These are phyloP conservation scores for Stylophora pistillata DNA, from an alignment of 64 coral and sea anemone species.

Conservation along the genomic window DNA sequence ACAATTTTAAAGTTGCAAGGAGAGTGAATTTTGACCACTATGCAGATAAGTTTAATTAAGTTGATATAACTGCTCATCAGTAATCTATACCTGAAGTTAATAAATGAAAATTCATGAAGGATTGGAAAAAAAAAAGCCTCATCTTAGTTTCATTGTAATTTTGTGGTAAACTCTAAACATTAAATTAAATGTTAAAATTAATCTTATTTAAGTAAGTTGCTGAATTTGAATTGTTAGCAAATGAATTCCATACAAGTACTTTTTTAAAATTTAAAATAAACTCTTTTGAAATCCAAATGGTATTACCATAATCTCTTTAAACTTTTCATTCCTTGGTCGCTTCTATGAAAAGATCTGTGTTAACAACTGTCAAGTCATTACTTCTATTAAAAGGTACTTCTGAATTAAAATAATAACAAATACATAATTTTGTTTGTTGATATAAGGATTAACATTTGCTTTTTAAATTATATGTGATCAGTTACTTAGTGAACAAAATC, in stretches of 20 bases:
- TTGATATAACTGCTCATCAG: too few relatives aligned
- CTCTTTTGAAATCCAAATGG: background rate
- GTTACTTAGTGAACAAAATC: too few relatives aligned
- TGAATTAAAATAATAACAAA: background rate
- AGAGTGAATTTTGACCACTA: too few relatives aligned
- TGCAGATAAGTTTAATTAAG: too few relatives aligned
- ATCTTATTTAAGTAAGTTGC: background rate
- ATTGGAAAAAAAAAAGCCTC: too few relatives aligned
- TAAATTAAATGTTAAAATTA: background rate
- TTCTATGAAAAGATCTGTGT: slow-evolving; percentile 3
- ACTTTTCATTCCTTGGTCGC: background rate
- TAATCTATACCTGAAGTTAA: too few relatives aligned
- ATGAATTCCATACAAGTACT: background rate
- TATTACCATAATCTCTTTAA: too few relatives aligned
- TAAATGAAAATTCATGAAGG: too few relatives aligned
- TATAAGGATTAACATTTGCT: background rate
- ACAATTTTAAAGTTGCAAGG: too few relatives aligned
- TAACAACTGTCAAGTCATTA: slow-evolving; percentile 24
- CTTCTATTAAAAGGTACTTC: slow-evolving; percentile 35
- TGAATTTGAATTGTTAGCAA: background rate
- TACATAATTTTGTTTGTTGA: background rate
- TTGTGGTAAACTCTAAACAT: too few relatives aligned
- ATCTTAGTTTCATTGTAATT: too few relatives aligned
- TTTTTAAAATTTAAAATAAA: background rate
- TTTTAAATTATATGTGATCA: background rate